Evolutionary conservation across 2,797 vertebrate genomes (phyloP).

Genomic region (Sparidentex hasta): DNA sequence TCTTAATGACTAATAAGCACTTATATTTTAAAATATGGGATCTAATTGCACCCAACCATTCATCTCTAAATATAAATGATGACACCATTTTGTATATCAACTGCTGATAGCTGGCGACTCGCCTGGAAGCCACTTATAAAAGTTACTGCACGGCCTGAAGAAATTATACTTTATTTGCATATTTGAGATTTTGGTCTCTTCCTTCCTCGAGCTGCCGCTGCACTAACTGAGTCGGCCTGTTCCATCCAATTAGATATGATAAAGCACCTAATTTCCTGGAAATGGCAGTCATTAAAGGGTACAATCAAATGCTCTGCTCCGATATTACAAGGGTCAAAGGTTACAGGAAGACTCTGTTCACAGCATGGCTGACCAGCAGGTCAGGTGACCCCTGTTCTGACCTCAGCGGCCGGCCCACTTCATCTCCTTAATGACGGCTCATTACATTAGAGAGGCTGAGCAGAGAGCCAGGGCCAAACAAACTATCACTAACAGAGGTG

Average conservation of each 20-base stretch:
- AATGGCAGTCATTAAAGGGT: conserved; percentile 76
- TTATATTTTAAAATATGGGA: neutral
- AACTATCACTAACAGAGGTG: conserved; percentile 35
- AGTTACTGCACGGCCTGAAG: neutral
- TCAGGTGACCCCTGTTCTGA: conserved; percentile 71
- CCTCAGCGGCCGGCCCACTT: conserved; percentile 65
- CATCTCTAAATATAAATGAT: neutral
- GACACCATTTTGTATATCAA: neutral
- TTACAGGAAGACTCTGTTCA: conserved; percentile 76
- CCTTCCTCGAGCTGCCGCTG: neutral
- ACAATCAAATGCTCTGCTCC: conserved; percentile 73
- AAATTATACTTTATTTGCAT: neutral
- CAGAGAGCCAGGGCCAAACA: conserved; percentile 36
- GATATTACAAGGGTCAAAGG: conserved; percentile 77
- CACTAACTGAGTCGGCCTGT: conserved; percentile 11
- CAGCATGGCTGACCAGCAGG: conserved; percentile 67
- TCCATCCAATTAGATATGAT: conserved; percentile 59
- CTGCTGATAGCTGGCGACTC: neutral
- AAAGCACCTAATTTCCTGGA: conserved; percentile 69
- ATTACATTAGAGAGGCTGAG: conserved; percentile 77
- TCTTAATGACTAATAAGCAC: neutral
- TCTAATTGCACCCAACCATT: neutral
- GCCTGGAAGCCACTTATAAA: neutral
- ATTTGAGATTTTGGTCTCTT: neutral
- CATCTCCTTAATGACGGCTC: conserved; percentile 82